Base-by-base conservation (phyloP, 2,797 vertebrate species). In the Percopsis omiscomaycus region DNA sequence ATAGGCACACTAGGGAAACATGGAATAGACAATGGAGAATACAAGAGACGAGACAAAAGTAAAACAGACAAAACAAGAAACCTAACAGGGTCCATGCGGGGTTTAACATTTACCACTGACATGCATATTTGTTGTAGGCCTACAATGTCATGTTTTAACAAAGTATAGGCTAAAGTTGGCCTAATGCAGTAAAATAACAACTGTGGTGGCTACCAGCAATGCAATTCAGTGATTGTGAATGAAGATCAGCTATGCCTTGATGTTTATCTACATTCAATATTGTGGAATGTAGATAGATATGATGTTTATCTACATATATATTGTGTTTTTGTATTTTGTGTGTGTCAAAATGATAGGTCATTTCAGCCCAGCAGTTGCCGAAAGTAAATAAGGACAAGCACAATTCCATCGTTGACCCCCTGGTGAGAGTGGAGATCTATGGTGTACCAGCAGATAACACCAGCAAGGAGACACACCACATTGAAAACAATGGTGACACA, bases 311-410 rank as follows among this genome's bases (percentile, higher is more conserved):
- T 22, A 22, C 22, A 22, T 22, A 22, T 22, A 22, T 22, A 22
- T 1, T 37, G 3, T 30, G 32, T 71, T 56, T 53, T 44, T 29
- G 22, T 44, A n/a, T 5, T 16, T 53, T 37, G 51, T 57, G 32
- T 8, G 1, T 73, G 5, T 73, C 53, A 5, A 2, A n/a, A 60
- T 22, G 22, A 61, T 60, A 99, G 97, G 88, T 98, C 65, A 98
- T 99, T 84, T 95, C 97, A 51, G 97, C 94, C 50, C 97, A 99
- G 87, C 97, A 99, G 85, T 83, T 99, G 52, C 97, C 97, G 4
- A 99, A 99, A 80, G 71, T 98, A 61, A 97, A 96, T 84, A 95
- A 94, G 85, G 92, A 91, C 66, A 96, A 96, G 75, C 30, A 77
- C 2, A 95, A 88, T 13, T 98, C 97, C 16, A 97, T 99, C 0